Evolutionary conservation across 2,113 vertebrate species (phyloP), one percentile per base, ranked within the genome.

Genomic region (Lycaon pictus): DNA sequence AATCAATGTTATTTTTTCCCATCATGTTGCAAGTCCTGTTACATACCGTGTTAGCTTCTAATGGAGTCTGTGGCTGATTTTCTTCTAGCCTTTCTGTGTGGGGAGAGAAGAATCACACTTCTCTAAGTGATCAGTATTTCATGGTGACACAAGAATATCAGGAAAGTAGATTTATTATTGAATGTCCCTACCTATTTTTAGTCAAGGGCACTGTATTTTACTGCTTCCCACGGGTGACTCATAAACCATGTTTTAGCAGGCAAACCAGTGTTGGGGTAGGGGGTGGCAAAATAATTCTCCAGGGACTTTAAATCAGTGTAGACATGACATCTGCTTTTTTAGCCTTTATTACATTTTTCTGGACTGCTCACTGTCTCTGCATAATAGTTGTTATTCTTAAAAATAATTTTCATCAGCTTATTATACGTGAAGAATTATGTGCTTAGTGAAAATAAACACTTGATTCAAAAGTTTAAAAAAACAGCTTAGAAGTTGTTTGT

Each of bases 101-200:
- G 29, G 63, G 20, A 71, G n/a, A 53, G 35, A 92, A 82, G 87
- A 92, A 62, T 35, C 56, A 2, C 87, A 90, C 55, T 43, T 91
- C 76, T 93, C 58, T 58, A 35, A 95, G 56, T 51, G 63, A 67
- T 96, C 83, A 55, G 74, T 80, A 62, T 65, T 97, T 97, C 97
- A 92, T 72, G 88, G 93, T 93, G 82, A 87, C 85, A 88, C 35
- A 72, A 90, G 76, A 80, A 35, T 96, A 97, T 95, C 93, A 84
- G 96, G 84, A 96, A 96, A 95, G 90, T 86, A 92, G 92, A 97
- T 96, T 95, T 96, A 97, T 96, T 96, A 90, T 93, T 62, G 65
- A 96, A 95, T 96, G 87, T 83, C 92, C 92, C 71, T 93, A 72
- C 35, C 84, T 97, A 96, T 96, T 98, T 98, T 98, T 97, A 97